Evolutionary conservation across 2,113 vertebrate genomes (phyloP).

Genomic region (Sander lucioperca): DNA sequence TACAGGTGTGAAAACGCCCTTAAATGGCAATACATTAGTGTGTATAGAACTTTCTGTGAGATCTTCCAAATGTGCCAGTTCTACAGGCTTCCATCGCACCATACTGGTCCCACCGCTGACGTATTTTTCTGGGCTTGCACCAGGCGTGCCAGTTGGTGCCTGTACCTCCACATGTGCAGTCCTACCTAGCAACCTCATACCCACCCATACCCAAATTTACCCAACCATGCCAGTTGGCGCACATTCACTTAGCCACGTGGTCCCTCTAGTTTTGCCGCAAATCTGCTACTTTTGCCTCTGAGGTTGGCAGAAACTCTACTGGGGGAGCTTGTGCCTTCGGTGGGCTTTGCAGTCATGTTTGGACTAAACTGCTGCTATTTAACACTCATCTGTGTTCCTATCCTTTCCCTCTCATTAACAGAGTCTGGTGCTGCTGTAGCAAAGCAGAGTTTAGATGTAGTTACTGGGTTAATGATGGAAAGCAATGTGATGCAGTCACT

Average conservation of each 20-base stretch:
- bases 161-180: constrained; percentile 25
- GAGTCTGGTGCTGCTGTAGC: background rate
- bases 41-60: background rate
- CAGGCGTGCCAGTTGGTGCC: constrained; percentile 45
- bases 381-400: constrained; percentile 21
- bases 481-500: constrained; percentile 17
- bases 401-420: constrained; percentile 15
- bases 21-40: background rate
- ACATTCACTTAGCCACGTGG: constrained; percentile 51
- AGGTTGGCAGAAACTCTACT: constrained; percentile 37
- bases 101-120: constrained; percentile 41
- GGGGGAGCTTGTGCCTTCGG: constrained; percentile 14
- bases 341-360: constrained; percentile 32
- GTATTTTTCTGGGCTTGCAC: constrained; percentile 19
- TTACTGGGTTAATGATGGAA: constrained; percentile 36
- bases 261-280: constrained; percentile 35
- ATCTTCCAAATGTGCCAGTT: constrained; percentile 41
- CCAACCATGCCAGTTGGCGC: constrained; percentile 57
- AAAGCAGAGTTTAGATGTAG: constrained; percentile 17
- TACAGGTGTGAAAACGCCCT: too few species aligned
- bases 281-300: constrained; percentile 34
- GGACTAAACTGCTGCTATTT: constrained; percentile 31
- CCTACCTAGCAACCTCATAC: constrained; percentile 30
- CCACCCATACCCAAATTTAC: constrained; percentile 49
- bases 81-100: constrained; percentile 9